A percentile compares a stretch with the other conserved stretches of the same genome.
phyloP scores from a whole-genome alignment of 2,888 invertebrate genomes.

The Epirrhoe alternata region DNA sequence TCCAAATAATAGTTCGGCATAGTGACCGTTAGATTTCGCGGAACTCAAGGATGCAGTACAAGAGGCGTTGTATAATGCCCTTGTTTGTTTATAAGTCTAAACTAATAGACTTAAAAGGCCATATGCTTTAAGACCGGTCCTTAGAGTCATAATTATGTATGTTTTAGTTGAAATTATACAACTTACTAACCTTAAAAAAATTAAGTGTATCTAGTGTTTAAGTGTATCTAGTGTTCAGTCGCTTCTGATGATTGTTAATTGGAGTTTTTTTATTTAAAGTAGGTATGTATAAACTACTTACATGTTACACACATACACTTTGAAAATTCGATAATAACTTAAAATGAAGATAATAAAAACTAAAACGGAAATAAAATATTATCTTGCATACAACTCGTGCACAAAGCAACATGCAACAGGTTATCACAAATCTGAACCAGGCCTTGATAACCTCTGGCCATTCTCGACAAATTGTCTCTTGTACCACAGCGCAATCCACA shows the following conservation, averaged over 20 bases:
- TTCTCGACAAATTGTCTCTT: conserved; percentile 27
- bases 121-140: background rate
- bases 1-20: too few species aligned
- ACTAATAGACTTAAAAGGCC: background rate
- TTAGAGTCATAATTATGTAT: background rate
- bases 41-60: conserved; percentile 20
- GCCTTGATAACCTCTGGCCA: conserved; percentile 23
- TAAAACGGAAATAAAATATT: conserved; percentile 10
- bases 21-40: conserved; percentile 29
- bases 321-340: too few species aligned
- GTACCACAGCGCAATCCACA: conserved; percentile 27
- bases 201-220: too few species aligned
- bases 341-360: background rate
- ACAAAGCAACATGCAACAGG: conserved; percentile 17
- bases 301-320: too few species aligned
- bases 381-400: conserved; percentile 8
- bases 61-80: background rate
- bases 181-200: too few species aligned
- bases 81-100: background rate
- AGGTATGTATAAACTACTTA: too few species aligned
- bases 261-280: too few species aligned
- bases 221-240: too few species aligned
- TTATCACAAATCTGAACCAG: conserved; percentile 11
- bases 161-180: background rate
- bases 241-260: too few species aligned